Base-by-base conservation (phyloP, 2,888 invertebrate species). In the Pogonocherus hispidulus region DNA sequence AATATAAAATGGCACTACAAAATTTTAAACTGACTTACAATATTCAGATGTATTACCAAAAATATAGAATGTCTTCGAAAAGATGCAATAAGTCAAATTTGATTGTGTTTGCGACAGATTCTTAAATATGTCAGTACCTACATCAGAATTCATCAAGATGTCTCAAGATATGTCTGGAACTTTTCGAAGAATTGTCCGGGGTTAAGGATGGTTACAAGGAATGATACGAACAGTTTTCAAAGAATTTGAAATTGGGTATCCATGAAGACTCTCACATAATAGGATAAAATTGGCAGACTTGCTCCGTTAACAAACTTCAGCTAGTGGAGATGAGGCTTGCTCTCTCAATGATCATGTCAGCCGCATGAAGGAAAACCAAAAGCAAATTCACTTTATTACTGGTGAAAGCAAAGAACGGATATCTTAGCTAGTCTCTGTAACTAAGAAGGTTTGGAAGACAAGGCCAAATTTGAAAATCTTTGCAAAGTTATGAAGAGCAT, bases 121-220 rank as follows among this genome's bases (percentile, higher is more conserved):
- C 90, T 99, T 20, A 99, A 99, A 87, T 99, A 99, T 0, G 99
- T 99, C 83, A 92, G 99, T 73, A 99, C n/a, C n/a, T n/a, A n/a
- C n/a, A n/a, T n/a, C n/a, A 99, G 89, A 99, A 99, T 84, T 89
- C 99, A 76, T n/a, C n/a, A n/a, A n/a, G n/a, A n/a, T n/a, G n/a
- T n/a, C 98, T 99, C 18, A 99, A 99, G 91, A 99, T 99, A 87
- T 98, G 98, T 83, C 83, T 99, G 81, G 99, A 99, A 85, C 89
- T 99, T 65, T 98, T 99, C 79, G 98, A 98, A 73, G 98, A 99
- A 85, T 87, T 99, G 32, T 90, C 95, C 0, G 99, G 99, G 84
- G 98, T 99, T 85, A 97, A 97, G 82, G 99, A 99, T 78, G 94
- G 94, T 84, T 99, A 94, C 91, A 98, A 98, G 89, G 99, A 98